phyloP scores from a whole-genome alignment of 2,888 invertebrate species.

The Acrobasis consociella region DNA sequence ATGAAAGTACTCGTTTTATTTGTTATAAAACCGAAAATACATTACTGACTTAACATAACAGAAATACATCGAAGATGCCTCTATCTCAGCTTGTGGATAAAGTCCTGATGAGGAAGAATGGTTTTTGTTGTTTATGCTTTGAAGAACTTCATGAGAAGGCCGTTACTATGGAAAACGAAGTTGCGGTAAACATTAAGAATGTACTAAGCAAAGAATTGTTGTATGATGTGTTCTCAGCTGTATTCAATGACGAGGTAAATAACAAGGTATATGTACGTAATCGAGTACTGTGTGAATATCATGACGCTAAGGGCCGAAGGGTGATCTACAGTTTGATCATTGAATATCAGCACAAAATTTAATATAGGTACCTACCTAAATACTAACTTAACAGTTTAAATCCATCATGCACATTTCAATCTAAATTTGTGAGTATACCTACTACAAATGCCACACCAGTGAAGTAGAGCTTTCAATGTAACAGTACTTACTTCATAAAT shows the following conservation, averaged over 20 bases:
- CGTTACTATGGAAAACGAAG: slow-evolving; percentile 49
- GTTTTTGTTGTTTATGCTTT: slow-evolving; percentile 63
- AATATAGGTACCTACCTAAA: no score
- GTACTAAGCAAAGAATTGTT: slow-evolving; percentile 42
- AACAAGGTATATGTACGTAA: not conserved
- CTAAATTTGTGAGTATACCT: no score
- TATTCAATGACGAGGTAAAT: slow-evolving; percentile 56
- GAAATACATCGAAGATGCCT: slow-evolving; percentile 36
- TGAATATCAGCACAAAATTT: no score
- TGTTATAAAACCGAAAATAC: not conserved
- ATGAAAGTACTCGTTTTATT: no score
- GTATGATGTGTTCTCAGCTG: slow-evolving; percentile 46
- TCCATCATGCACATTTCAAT: no score
- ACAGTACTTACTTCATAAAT: no score
- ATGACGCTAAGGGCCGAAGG: no score
- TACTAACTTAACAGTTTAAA: no score
- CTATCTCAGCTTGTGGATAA: slow-evolving; percentile 43
- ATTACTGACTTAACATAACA: not conserved
- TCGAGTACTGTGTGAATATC: no score
- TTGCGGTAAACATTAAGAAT: slow-evolving; percentile 42
- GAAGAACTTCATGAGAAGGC: slow-evolving; percentile 38
- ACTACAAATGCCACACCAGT: no score
- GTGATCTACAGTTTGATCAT: no score
- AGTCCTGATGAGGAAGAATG: slow-evolving; percentile 47
- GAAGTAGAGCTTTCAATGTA: no score